These are phyloP conservation scores for Scylla paramamosain DNA, from an alignment of 1,140 invertebrate species.

Conservation along the genomic window DNA sequence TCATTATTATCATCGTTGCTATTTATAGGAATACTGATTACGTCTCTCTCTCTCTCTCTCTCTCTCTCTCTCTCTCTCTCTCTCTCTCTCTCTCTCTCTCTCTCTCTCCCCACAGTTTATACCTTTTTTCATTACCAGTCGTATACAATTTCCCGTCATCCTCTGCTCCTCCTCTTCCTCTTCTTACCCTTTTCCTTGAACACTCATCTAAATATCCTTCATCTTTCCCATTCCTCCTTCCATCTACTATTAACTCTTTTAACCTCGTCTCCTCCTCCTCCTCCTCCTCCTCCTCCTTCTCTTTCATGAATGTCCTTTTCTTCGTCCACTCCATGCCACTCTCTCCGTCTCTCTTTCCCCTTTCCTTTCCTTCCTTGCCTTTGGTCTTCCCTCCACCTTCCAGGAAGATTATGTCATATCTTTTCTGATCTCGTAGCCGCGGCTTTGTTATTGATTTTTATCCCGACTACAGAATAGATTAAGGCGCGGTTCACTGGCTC, in stretches of 20 bases:
- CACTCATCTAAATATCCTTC: background rate
- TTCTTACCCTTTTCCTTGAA: background rate
- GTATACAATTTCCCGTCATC: background rate
- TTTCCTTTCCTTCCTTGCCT: background rate
- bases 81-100: background rate
- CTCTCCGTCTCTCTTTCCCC: background rate
- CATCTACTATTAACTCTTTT: background rate
- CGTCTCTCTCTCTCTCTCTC: too few species aligned
- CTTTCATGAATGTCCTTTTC: background rate
- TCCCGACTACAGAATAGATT: background rate
- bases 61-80: background rate
- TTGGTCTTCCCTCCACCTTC: background rate
- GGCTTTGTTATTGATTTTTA: conserved; percentile 5
- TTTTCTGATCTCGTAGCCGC: background rate
- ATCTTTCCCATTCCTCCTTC: background rate
- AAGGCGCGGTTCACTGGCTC: background rate
- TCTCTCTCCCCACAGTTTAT: background rate
- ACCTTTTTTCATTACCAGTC: background rate
- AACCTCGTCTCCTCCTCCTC: background rate
- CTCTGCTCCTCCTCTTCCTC: background rate
- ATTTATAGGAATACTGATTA: too few species aligned
- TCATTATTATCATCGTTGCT: background rate
- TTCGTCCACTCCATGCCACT: background rate
- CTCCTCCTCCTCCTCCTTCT: background rate
- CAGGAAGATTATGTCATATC: background rate